Base-by-base conservation (phyloP, 2,888 invertebrate species). In the Aphrophora alni region DNA sequence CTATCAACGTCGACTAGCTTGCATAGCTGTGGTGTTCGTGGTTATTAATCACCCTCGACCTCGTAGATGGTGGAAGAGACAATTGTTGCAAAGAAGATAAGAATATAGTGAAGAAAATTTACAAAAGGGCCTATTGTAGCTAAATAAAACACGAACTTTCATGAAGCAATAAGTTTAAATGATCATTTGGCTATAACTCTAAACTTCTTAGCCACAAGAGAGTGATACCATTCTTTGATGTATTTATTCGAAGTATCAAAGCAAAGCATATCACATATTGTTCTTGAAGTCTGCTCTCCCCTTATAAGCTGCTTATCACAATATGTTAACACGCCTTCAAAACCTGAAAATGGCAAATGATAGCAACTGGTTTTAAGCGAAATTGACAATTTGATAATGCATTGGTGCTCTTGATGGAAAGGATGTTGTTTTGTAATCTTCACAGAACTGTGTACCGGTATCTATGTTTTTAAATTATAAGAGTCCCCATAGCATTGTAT, bases 61-160 rank as follows among this genome's bases (percentile, higher is more conserved):
- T 14, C 74, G 38, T n/a, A 74, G 74, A 24, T 74, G 74, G 74
- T 74, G 74, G 38, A 33, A 74, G n/a, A 72, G 74, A n/a, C 74
- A 74, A n/a, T 38, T 74, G n/a, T n/a, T n/a, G n/a, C n/a, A n/a
- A n/a, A n/a, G n/a, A n/a, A n/a, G n/a, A n/a, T n/a, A n/a, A n/a
- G n/a, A n/a, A n/a, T n/a, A n/a, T n/a, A n/a, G n/a, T n/a, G n/a
- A n/a, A n/a, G n/a, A n/a, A n/a, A n/a, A n/a, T n/a, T n/a, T n/a
- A n/a, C n/a, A n/a, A n/a, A n/a, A 28, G 75, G 44, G 44, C 75
- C 44, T 21, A 75, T 38, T 21, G 44, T 75, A 17, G 75, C 44
- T 3, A 75, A 26, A 44, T 14, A 38, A 75, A 75, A 38, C 33
- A 75, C 38, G 5, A 75, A 75, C 44, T 38, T 38, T n/a, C 44